Conservation (phyloP, 2,888 invertebrate genomes). For the Tillus elongatus region DNA sequence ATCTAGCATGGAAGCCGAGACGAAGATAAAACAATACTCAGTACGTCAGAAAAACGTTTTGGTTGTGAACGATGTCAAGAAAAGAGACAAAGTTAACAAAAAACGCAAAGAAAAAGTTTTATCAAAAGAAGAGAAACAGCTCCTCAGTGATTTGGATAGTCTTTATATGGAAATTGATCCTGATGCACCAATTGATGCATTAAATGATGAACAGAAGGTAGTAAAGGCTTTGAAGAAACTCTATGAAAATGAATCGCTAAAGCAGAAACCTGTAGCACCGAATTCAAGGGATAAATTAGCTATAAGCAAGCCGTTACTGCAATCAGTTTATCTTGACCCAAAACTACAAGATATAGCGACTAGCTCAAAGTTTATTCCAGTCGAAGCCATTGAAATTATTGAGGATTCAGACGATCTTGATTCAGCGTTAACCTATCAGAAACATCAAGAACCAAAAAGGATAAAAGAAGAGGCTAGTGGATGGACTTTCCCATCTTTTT, state of each 20-base stretch:
- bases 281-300: slow-evolving; percentile 34
- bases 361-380: slow-evolving; percentile 27
- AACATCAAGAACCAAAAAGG: not conserved
- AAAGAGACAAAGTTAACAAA: not conserved
- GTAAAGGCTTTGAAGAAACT: slow-evolving; percentile 32
- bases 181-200: slow-evolving; percentile 28
- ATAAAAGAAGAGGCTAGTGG: not conserved
- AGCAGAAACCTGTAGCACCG: slow-evolving; percentile 29
- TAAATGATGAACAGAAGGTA: slow-evolving; percentile 32
- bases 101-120: slow-evolving; percentile 22
- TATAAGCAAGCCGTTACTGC: slow-evolving; percentile 36
- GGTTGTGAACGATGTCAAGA: not conserved
- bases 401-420: not conserved
- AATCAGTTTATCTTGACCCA: slow-evolving; percentile 34
- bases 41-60: slow-evolving; percentile 7
- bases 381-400: slow-evolving; percentile 21
- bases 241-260: slow-evolving; percentile 27
- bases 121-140: slow-evolving; percentile 31
- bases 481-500: no score
- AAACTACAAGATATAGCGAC: slow-evolving; percentile 31
- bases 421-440: not conserved
- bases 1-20: slow-evolving; percentile 11
- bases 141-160: slow-evolving; percentile 28
- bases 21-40: not conserved
- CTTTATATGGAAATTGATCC: slow-evolving; percentile 34